Evolutionary conservation across 2,888 invertebrate genomes (phyloP).

Genomic region (Clanis bilineata): DNA sequence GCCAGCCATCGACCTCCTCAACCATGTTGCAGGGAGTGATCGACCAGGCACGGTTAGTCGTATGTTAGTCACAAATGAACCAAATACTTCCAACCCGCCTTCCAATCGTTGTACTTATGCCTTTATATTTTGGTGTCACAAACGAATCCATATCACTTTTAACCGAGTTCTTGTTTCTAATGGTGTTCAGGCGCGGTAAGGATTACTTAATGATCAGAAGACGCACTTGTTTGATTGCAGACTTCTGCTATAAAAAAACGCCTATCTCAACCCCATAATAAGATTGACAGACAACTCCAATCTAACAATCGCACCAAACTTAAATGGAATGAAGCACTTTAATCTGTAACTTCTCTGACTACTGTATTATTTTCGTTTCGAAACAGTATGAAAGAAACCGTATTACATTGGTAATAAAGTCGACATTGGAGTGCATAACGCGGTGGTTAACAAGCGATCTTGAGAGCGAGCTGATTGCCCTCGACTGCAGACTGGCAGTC

Average conservation of each 20-base stretch:
- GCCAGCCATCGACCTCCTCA: no score
- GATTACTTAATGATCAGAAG: no score
- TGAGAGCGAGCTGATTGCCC: conserved; percentile 42
- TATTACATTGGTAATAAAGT: conserved; percentile 25
- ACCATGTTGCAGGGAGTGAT: no score
- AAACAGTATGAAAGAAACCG: conserved; percentile 19
- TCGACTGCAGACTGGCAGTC: conserved; percentile 22
- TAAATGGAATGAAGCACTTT: conserved; percentile 50
- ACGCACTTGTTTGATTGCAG: no score
- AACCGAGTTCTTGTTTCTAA: no score
- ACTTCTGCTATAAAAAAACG: background rate
- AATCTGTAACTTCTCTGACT: conserved; percentile 43
- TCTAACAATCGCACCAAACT: conserved; percentile 44
- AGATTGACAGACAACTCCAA: conserved; percentile 18
- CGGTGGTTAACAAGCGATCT: conserved; percentile 47
- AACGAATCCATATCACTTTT: no score
- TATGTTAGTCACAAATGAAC: no score
- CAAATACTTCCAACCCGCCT: no score
- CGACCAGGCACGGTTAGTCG: no score
- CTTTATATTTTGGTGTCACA: no score
- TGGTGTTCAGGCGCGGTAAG: no score
- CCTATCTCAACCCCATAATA: background rate
- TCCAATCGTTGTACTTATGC: no score
- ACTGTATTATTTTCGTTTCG: conserved; percentile 25
- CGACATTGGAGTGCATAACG: conserved; percentile 25